Evolutionary conservation across 2,797 vertebrate genomes (phyloP).

Genomic region (Anas acuta): DNA sequence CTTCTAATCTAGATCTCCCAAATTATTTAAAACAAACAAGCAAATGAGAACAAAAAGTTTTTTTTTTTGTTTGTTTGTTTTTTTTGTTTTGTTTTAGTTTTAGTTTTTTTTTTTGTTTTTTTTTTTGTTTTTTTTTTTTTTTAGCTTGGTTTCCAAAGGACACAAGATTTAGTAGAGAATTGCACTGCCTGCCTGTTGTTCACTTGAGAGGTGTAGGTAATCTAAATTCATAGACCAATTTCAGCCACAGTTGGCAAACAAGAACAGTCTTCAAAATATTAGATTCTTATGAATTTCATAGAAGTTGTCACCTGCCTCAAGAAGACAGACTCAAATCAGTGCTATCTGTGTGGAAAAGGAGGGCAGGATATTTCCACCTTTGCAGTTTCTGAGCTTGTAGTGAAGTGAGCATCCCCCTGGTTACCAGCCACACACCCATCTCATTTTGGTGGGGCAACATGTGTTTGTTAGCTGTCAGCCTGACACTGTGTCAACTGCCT

Average conservation of each 20-base stretch:
- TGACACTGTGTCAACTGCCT: neutral
- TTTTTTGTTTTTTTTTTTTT: neutral
- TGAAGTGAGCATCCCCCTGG: accelerated
- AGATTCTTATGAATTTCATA: neutral
- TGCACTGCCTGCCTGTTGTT: neutral
- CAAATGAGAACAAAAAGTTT: neutral
- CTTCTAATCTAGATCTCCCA: neutral
- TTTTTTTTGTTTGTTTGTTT: neutral
- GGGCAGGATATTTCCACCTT: neutral
- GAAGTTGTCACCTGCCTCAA: neutral
- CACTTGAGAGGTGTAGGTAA: accelerated
- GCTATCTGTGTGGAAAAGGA: neutral
- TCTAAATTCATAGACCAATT: neutral
- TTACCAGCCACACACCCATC: neutral
- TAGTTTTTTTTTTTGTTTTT: neutral
- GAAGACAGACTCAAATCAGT: neutral
- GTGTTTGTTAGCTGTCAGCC: neutral
- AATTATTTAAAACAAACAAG: neutral
- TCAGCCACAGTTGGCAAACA: neutral
- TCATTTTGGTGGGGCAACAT: neutral
- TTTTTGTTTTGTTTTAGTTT: neutral
- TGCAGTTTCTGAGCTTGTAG: neutral
- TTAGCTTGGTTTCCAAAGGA: neutral
- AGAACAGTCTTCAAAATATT: neutral
- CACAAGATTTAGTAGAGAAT: neutral